These are phyloP conservation scores for Paraplagusia blochii DNA, from an alignment of 2,113 vertebrate species.

Conservation along the genomic window DNA sequence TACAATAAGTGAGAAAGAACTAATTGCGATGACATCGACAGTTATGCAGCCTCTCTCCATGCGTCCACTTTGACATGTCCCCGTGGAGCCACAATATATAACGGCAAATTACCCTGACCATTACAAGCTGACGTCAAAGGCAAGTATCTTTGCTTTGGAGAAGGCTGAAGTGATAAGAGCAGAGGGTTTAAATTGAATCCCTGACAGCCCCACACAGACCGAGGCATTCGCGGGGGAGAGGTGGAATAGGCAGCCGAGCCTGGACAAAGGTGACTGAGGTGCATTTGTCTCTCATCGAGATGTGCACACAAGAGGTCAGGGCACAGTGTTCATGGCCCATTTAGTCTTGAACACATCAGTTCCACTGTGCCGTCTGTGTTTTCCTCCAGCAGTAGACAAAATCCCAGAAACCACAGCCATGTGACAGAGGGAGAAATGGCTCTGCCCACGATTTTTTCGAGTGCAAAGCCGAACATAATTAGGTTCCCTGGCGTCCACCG, in stretches of 20 bases:
- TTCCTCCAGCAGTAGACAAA: slow-evolving; percentile 46
- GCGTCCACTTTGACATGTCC: slow-evolving; percentile 52
- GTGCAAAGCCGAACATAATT: slow-evolving; percentile 54
- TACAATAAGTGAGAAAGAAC: slow-evolving; percentile 35
- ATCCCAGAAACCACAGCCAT: slow-evolving; percentile 53
- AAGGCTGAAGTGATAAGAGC: slow-evolving; percentile 30
- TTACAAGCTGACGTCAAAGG: slow-evolving; percentile 34
- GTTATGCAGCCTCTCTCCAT: slow-evolving; percentile 49
- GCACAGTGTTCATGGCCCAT: slow-evolving; percentile 62
- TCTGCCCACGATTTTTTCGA: slow-evolving; percentile 40
- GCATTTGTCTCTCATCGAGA: slow-evolving; percentile 42
- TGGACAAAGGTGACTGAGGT: slow-evolving; percentile 23
- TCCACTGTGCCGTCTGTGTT: slow-evolving; percentile 62
- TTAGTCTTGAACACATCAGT: slow-evolving; percentile 58
- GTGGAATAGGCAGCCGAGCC: not conserved
- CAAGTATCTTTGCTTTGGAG: slow-evolving; percentile 27
- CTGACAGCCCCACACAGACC: slow-evolving; percentile 5
- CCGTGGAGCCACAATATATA: slow-evolving; percentile 52
- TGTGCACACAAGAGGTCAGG: slow-evolving; percentile 43
- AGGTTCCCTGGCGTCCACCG: slow-evolving; percentile 47
- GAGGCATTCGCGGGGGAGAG: not conserved
- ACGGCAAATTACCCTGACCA: slow-evolving; percentile 46
- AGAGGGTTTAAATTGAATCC: slow-evolving; percentile 23
- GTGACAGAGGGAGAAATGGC: slow-evolving; percentile 51
- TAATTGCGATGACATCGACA: slow-evolving; percentile 46